Conservation (phyloP, 2,113 vertebrate genomes). For the Caranx ignobilis region DNA sequence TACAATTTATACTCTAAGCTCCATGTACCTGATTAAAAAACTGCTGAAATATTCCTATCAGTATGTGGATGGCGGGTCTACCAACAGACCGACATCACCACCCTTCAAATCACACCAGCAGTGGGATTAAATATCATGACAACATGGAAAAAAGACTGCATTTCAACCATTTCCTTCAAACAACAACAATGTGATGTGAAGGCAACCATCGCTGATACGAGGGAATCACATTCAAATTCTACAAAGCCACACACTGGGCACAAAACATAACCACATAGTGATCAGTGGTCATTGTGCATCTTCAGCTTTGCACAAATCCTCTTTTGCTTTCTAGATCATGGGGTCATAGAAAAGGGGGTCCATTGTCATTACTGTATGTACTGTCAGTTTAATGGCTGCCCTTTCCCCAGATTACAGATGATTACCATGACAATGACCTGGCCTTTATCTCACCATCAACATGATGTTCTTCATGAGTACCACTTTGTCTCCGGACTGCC, state of each 20-base stretch:
- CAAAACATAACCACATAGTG: background rate
- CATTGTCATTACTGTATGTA: constrained; percentile 31
- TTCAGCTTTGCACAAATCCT: constrained; percentile 43
- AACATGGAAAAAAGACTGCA: background rate
- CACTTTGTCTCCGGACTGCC: constrained; percentile 18
- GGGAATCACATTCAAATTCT: background rate
- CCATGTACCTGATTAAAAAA: background rate
- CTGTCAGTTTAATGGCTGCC: constrained; percentile 45
- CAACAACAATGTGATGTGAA: background rate
- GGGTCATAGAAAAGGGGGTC: constrained; percentile 26
- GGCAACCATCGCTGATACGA: background rate
- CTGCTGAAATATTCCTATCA: background rate
- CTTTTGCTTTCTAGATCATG: constrained; percentile 27
- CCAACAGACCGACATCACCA: background rate
- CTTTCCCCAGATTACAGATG: constrained; percentile 60
- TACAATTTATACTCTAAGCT: too few species aligned
- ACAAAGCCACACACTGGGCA: background rate
- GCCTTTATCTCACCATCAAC: constrained; percentile 54
- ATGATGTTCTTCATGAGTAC: constrained; percentile 39
- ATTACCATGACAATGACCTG: constrained; percentile 66
- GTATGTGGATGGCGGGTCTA: background rate
- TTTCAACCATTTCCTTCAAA: background rate
- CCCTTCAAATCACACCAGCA: background rate
- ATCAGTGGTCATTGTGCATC: background rate
- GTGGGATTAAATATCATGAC: background rate